phyloP scores from a whole-genome alignment of 1,140 invertebrate genomes.

The Sycophila sp. region DNA sequence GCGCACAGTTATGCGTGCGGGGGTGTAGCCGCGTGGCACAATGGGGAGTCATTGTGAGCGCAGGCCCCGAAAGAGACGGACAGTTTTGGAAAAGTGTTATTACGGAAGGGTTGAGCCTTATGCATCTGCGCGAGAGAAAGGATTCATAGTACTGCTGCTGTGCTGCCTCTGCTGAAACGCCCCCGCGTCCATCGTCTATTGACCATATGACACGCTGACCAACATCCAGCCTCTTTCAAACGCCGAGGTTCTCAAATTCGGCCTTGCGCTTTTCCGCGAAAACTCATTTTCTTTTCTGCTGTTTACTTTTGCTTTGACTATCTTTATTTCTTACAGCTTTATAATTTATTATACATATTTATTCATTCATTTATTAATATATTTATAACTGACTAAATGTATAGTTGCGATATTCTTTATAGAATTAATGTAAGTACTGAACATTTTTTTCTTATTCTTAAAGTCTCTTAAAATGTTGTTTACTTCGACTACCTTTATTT shows the following conservation, averaged over 20 bases:
- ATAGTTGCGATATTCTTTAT: too few relatives aligned
- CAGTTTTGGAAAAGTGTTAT: constrained; percentile 51
- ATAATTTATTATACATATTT: too few relatives aligned
- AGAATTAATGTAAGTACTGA: too few relatives aligned
- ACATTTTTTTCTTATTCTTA: too few relatives aligned
- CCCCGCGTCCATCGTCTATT: constrained; percentile 54
- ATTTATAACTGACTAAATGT: too few relatives aligned
- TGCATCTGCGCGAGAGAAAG: constrained; percentile 55
- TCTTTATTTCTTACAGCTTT: too few relatives aligned
- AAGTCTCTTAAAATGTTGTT: too few relatives aligned
- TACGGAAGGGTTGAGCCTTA: constrained; percentile 62
- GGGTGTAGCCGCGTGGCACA: not conserved
- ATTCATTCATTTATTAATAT: too few relatives aligned
- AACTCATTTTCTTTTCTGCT: not conserved
- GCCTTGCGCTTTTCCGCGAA: not conserved
- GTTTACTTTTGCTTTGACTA: not conserved
- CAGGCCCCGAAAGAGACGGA: constrained; percentile 55
- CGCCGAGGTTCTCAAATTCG: not conserved
- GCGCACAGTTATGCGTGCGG: constrained; percentile 47
- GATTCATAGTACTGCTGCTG: not conserved
- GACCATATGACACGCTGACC: constrained; percentile 68
- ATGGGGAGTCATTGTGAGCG: constrained; percentile 21
- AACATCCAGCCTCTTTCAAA: constrained; percentile 50
- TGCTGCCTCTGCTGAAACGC: constrained; percentile 51
- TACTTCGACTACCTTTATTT: too few relatives aligned